These are phyloP conservation scores for Dolichotis patagonum DNA, from an alignment of 2,113 vertebrate species.

Conservation along the genomic window DNA sequence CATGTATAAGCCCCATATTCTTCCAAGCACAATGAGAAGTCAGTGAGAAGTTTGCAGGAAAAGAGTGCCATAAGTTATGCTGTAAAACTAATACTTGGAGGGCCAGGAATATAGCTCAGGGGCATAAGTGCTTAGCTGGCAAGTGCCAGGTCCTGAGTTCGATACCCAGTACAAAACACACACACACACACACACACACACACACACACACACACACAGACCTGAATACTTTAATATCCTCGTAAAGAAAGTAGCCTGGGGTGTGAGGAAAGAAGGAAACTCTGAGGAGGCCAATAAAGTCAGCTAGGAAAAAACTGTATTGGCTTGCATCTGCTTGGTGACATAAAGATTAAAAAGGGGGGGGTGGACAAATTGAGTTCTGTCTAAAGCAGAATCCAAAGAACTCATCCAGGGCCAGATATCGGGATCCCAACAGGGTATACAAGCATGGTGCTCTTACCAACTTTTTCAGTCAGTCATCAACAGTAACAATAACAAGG, in stretches of 20 bases:
- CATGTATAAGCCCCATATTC: background rate
- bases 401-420: background rate
- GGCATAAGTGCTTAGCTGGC: too few species aligned
- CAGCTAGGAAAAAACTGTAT: background rate
- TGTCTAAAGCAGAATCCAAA: background rate
- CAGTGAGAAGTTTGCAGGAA: background rate
- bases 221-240: background rate
- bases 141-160: too few species aligned
- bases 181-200: too few species aligned
- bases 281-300: accelerated
- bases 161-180: background rate
- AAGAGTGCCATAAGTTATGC: background rate
- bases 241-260: background rate
- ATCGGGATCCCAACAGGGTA: background rate
- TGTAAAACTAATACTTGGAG: background rate
- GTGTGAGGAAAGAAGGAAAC: background rate
- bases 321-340: background rate
- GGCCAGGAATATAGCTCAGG: too few species aligned
- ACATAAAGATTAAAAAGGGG: background rate
- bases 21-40: background rate
- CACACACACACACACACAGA: too few species aligned
- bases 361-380: background rate
- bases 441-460: background rate
- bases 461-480: too few species aligned
- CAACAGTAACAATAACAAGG: background rate